Conservation (phyloP, 2,113 vertebrate genomes). For the Octodon degus region DNA sequence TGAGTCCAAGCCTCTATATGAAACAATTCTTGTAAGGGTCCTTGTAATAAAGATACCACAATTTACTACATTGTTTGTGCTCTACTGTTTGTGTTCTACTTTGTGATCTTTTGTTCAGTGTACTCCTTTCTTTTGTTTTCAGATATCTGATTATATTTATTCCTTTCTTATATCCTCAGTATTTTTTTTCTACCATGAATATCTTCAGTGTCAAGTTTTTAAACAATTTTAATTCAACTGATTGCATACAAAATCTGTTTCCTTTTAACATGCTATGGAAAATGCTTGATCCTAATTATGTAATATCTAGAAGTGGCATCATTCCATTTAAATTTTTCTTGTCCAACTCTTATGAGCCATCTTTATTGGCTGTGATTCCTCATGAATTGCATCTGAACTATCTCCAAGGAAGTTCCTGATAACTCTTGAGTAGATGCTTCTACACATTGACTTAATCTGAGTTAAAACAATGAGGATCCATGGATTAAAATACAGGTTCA, state of each 20-base stretch:
- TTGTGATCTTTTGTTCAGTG: neutral
- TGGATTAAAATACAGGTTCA: neutral
- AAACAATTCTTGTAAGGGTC: neutral
- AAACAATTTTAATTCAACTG: neutral
- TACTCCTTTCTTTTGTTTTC: neutral
- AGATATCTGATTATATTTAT: neutral
- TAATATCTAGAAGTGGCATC: neutral
- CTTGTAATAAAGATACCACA: neutral
- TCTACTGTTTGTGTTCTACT: neutral
- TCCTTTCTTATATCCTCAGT: neutral
- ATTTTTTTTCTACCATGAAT: neutral
- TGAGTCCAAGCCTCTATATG: neutral
- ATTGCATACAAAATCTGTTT: neutral
- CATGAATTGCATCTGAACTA: neutral
- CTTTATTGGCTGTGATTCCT: neutral
- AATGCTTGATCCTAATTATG: neutral
- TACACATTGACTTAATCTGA: neutral
- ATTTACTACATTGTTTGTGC: neutral
- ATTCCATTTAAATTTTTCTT: neutral
- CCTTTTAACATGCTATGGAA: neutral
- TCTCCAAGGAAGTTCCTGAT: neutral
- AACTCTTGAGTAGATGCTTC: neutral
- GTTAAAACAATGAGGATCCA: neutral
- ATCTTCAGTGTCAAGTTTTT: neutral
- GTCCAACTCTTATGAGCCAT: neutral